Conservation (phyloP, 1,140 invertebrate genomes). For the Drepana arcuata region DNA sequence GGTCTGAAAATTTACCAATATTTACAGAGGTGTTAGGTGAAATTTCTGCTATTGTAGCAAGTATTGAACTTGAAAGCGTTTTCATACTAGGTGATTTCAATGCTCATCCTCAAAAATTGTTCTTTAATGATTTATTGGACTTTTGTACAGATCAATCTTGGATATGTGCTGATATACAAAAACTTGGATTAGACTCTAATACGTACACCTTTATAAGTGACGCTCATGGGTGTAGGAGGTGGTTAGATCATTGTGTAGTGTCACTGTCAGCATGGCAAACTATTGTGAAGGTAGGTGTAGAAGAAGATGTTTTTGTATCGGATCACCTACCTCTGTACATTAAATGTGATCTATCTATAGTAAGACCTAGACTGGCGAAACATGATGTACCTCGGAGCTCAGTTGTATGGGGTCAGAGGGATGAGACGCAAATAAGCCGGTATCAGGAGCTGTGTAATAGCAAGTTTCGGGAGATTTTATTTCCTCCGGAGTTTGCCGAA, state of each 20-base stretch:
- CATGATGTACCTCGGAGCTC: neutral
- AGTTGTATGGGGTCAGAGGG: slow-evolving; percentile 9
- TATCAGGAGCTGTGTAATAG: slow-evolving; percentile 9
- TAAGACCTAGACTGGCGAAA: neutral
- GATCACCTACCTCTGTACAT: neutral
- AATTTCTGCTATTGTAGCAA: neutral
- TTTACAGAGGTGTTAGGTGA: neutral
- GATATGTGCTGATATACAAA: neutral
- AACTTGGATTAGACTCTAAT: neutral
- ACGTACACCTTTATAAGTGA: neutral
- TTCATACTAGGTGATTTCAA: neutral
- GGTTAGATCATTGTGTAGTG: neutral
- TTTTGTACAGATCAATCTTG: neutral
- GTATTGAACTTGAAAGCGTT: neutral
- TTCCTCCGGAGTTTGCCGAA: slow-evolving; percentile 6
- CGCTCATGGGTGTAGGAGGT: neutral
- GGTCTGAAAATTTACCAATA: neutral
- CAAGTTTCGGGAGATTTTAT: slow-evolving; percentile 3
- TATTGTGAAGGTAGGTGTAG: neutral
- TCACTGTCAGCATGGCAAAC: neutral
- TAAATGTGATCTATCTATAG: neutral
- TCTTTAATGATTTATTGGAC: neutral
- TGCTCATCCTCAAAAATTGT: neutral
- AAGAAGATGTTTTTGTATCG: neutral
- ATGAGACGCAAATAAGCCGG: slow-evolving; percentile 1